These are phyloP conservation scores for Sesamia nonagrioides DNA, from an alignment of 1,140 invertebrate species.

Conservation along the genomic window DNA sequence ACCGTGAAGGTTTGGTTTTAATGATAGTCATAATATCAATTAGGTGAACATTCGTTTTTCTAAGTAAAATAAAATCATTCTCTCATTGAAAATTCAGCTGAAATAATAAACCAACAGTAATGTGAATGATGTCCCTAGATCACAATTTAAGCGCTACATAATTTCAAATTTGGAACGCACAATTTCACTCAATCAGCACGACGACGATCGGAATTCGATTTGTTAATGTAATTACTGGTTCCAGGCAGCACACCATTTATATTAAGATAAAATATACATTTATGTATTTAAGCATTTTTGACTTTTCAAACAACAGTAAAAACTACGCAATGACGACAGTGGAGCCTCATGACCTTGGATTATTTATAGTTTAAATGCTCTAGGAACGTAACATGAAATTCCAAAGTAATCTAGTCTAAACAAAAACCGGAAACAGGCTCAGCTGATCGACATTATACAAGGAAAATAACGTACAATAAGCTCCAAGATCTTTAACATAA, in stretches of 20 bases:
- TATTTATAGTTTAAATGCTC: too few species aligned
- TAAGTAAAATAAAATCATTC: background rate
- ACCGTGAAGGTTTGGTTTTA: slow-evolving; percentile 22
- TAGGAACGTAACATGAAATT: too few species aligned
- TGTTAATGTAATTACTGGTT: slow-evolving; percentile 12
- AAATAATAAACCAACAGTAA: background rate
- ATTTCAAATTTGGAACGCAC: slow-evolving; percentile 42
- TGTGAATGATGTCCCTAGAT: background rate
- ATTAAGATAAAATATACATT: background rate
- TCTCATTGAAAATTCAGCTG: background rate
- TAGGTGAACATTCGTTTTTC: background rate
- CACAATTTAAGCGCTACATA: slow-evolving; percentile 5
- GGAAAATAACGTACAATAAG: slow-evolving; percentile 20
- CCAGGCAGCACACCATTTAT: background rate
- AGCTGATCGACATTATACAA: background rate
- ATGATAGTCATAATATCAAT: background rate
- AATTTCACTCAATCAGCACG: slow-evolving; percentile 45
- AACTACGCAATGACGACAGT: too few species aligned
- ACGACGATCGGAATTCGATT: slow-evolving; percentile 33
- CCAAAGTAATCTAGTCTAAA: background rate
- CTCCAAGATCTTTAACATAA: slow-evolving; percentile 17
- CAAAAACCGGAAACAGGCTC: slow-evolving; percentile 1
- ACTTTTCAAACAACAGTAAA: too few species aligned
- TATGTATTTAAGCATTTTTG: background rate
- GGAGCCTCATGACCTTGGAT: too few species aligned